phyloP scores from a whole-genome alignment of 2,113 vertebrate species.

The Micronycteris hirsuta region DNA sequence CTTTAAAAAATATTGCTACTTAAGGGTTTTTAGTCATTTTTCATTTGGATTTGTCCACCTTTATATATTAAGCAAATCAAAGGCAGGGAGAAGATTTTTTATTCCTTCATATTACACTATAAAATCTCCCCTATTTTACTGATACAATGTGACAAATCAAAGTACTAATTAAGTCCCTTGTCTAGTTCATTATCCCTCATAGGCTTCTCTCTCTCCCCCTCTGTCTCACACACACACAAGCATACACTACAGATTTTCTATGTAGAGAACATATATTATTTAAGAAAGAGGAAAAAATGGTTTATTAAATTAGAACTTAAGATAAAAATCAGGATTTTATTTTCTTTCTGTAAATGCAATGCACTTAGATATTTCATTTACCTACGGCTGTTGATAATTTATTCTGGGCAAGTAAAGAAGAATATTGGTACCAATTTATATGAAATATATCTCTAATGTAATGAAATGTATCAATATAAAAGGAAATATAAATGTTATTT shows the following conservation, averaged over 20 bases:
- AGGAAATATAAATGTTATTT: background rate
- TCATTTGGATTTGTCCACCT: background rate
- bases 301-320: background rate
- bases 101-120: background rate
- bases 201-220: background rate
- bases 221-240: background rate
- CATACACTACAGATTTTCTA: background rate
- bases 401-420: background rate
- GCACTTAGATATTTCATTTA: background rate
- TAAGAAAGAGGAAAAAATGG: background rate
- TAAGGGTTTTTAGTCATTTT: background rate
- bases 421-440: background rate
- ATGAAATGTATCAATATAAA: background rate
- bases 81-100: background rate
- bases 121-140: background rate
- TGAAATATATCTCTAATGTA: background rate
- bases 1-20: background rate
- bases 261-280: background rate
- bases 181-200: background rate
- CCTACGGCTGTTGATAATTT: background rate
- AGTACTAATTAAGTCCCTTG: background rate
- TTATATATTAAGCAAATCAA: conserved; percentile 11
- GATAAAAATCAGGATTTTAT: background rate
- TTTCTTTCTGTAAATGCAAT: background rate
- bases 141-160: background rate